Evolutionary conservation across 2,888 invertebrate species (phyloP).

Genomic region (Caradrina clavipalpis): DNA sequence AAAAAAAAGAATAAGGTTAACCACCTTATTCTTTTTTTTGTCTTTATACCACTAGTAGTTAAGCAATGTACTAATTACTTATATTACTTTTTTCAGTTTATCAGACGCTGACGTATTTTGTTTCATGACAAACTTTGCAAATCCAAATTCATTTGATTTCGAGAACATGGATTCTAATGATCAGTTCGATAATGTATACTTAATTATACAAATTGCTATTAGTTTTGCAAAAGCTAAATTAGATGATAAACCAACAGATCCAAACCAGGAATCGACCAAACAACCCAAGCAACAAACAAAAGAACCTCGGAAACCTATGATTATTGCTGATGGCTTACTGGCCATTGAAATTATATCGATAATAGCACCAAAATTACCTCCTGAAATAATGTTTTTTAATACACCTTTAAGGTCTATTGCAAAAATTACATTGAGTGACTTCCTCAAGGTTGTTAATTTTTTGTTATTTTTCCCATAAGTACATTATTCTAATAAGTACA

Average conservation of each 20-base stretch:
- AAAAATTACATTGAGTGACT: conserved; percentile 76
- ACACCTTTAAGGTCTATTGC: conserved; percentile 74
- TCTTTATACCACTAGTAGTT: not conserved
- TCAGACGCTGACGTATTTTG: conserved; percentile 84
- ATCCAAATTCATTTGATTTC: conserved; percentile 78
- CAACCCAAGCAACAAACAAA: not conserved
- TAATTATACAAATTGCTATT: conserved; percentile 80
- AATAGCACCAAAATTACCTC: conserved; percentile 76
- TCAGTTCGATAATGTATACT: conserved; percentile 78
- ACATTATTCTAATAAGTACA: not conserved
- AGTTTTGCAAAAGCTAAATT: conserved; percentile 67
- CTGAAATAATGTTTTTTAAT: conserved; percentile 78
- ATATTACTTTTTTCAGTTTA: conserved; percentile 64
- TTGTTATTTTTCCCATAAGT: not conserved
- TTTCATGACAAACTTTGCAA: conserved; percentile 78
- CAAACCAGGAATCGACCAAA: not conserved
- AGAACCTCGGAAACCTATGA: conserved; percentile 69
- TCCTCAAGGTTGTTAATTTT: conserved; percentile 73
- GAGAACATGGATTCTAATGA: conserved; percentile 68
- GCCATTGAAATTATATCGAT: conserved; percentile 78
- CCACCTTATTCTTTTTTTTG: too few species aligned
- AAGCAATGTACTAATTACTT: not conserved
- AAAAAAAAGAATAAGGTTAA: too few species aligned
- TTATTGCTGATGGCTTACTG: conserved; percentile 82
- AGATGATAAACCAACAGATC: conserved; percentile 19